Evolutionary conservation across 2,888 invertebrate species (phyloP), one percentile per base, ranked within the genome.

Genomic region (Torymus texanus): DNA sequence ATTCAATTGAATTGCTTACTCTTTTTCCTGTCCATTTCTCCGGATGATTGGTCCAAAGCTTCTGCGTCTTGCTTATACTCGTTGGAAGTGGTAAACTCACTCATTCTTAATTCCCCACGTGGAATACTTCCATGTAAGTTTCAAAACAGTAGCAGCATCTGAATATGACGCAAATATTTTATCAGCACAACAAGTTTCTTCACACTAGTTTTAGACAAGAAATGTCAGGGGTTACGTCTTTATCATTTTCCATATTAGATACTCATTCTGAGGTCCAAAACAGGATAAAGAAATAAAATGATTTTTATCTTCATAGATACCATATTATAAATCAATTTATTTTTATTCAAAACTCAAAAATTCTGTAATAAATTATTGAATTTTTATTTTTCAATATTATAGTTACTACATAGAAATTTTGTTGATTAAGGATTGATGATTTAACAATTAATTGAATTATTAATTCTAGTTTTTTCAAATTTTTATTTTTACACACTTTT

Each of bases 81-180:
- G 50, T 63, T 41, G 63, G 50, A 63, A 71, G 21, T 55, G 24
- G 55, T 59, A 67, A 62, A 24, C 56, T 63, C 29, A 16, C 29
- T 78, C 29, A 73, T 74, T 68, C 16, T 74, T 55, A 58, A 24
- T 29, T 74, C 74, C 53, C 56, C 67, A 67, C 41, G 66, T 78
- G 72, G 16, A 76, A 76, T 78, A 66, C 72, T 67, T 61, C 24
- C 51, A 58, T 56, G 51, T 65, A 18, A 71, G 56, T 71, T 65
- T 58, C 56, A 73, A 78, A 72, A 78, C 71, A 62, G 70, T 71
- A 75, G 75, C 71, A 66, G 61, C 67, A 62, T 75, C 70, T 72
- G 18, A 16, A 1, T 53, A 11, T 75, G 75, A 75, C 62, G 67
- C 62, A 80, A 80, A 77, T 77, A 73, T 71, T 75, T 75, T 80